A percentile compares a stretch with the other conserved stretches of the same genome.
These are phyloP conservation scores for Athalia circularis DNA, from an alignment of 2,888 invertebrate genomes.

Conservation along the genomic window DNA sequence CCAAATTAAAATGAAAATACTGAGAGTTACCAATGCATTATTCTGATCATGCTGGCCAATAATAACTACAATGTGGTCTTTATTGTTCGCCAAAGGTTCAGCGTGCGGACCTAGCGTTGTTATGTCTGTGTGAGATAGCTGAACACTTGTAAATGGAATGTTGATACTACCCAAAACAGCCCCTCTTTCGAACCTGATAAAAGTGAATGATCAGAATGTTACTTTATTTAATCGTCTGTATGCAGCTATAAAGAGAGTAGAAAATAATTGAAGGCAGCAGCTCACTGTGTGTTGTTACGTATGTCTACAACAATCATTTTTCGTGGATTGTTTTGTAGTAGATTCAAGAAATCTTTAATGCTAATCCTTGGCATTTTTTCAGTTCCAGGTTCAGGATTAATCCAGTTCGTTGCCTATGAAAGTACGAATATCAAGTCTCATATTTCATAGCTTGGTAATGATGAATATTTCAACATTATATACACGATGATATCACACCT, in stretches of 20 bases:
- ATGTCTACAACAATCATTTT: slow-evolving; percentile 82
- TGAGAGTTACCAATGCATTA: slow-evolving; percentile 80
- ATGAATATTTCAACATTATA: background rate
- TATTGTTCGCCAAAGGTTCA: slow-evolving; percentile 78
- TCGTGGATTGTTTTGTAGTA: slow-evolving; percentile 79
- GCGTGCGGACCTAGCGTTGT: slow-evolving; percentile 83
- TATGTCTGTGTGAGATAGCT: slow-evolving; percentile 81
- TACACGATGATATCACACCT: slow-evolving; percentile 53
- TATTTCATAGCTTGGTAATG: background rate
- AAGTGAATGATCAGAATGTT: slow-evolving; percentile 13
- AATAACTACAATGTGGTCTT: slow-evolving; percentile 83
- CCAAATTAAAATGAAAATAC: slow-evolving; percentile 66
- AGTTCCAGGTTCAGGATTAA: slow-evolving; percentile 67
- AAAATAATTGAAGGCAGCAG: slow-evolving; percentile 57
- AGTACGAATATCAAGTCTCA: background rate
- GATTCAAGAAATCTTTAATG: slow-evolving; percentile 86
- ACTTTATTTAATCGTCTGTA: background rate
- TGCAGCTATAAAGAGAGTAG: background rate
- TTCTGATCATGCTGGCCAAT: slow-evolving; percentile 88
- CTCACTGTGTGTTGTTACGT: slow-evolving; percentile 80
- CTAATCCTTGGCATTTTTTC: slow-evolving; percentile 84
- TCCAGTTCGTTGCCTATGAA: slow-evolving; percentile 65
- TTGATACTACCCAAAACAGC: slow-evolving; percentile 90
- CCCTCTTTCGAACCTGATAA: slow-evolving; percentile 84
- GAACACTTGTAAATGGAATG: slow-evolving; percentile 90